A percentile compares a stretch with the other conserved stretches of the same genome.
Evolutionary conservation across 2,113 vertebrate genomes (phyloP).

Genomic region (Pontoporia blainvillei): DNA sequence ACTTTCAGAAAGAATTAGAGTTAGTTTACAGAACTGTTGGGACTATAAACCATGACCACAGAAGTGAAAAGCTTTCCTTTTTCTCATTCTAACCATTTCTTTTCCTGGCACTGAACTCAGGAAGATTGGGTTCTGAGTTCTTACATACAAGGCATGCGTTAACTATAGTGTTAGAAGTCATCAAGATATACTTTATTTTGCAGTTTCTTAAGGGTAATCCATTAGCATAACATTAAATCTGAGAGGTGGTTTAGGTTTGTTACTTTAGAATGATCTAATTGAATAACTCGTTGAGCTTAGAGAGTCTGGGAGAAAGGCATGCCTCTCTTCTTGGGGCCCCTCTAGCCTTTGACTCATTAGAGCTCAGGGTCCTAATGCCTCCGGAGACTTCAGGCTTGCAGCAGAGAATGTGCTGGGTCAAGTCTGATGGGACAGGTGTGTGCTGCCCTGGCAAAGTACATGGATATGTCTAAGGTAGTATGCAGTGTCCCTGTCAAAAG

Average conservation of each 20-base stretch:
- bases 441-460: neutral
- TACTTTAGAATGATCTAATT: neutral
- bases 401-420: neutral
- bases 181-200: too few species aligned
- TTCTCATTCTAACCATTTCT: neutral
- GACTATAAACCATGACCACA: neutral
- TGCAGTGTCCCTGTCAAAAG: neutral
- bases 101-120: neutral
- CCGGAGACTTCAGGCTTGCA: too few species aligned
- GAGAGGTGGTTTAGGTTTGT: neutral
- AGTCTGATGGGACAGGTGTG: rapidly evolving
- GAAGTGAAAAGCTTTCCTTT: neutral
- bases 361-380: rapidly evolving
- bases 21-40: neutral
- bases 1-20: neutral
- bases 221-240: neutral
- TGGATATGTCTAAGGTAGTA: rapidly evolving
- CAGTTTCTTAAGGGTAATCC: neutral
- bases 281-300: neutral
- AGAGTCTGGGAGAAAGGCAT: too few species aligned
- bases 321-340: neutral
- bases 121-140: neutral
- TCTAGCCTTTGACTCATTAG: neutral
- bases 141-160: rapidly evolving
- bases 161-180: neutral